Conservation (phyloP, 2,888 invertebrate genomes). For the Drosophila formosana region DNA sequence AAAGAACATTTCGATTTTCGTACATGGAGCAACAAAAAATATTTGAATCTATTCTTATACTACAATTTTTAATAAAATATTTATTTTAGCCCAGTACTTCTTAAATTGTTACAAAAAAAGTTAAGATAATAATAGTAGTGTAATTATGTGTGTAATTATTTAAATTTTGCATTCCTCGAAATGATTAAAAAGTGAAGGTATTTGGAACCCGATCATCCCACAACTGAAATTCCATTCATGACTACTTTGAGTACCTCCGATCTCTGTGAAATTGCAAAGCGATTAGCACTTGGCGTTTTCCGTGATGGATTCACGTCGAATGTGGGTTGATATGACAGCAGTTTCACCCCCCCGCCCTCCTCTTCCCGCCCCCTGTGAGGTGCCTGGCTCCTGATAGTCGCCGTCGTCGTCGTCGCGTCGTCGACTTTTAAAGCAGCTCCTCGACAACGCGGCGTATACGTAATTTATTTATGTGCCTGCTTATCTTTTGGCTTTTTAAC, state of each 20-base stretch:
- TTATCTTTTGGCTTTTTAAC: constrained; percentile 41
- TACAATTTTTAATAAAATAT: too few relatives aligned
- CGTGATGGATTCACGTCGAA: not conserved
- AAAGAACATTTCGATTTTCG: too few relatives aligned
- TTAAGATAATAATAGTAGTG: too few relatives aligned
- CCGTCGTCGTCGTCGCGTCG: not conserved
- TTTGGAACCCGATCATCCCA: not conserved
- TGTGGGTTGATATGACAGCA: not conserved
- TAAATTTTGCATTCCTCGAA: too few relatives aligned
- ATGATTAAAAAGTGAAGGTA: not conserved
- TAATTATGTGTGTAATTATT: too few relatives aligned
- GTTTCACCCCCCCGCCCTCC: not conserved
- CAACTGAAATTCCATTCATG: not conserved
- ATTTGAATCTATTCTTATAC: too few relatives aligned
- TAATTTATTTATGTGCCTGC: constrained; percentile 46
- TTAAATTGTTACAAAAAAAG: too few relatives aligned
- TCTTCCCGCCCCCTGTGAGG: not conserved
- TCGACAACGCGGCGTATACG: constrained; percentile 49
- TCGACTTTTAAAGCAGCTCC: not conserved
- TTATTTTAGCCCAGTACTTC: too few relatives aligned
- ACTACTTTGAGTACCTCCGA: constrained; percentile 10
- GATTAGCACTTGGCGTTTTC: constrained; percentile 1
- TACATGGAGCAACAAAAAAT: too few relatives aligned
- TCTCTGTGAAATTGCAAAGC: constrained; percentile 5
- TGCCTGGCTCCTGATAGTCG: constrained; percentile 1